Percentiles rank a stretch among this genome's conserved stretches.
phyloP scores from a whole-genome alignment of 2,797 vertebrate species.

The Heliangelus exortis region DNA sequence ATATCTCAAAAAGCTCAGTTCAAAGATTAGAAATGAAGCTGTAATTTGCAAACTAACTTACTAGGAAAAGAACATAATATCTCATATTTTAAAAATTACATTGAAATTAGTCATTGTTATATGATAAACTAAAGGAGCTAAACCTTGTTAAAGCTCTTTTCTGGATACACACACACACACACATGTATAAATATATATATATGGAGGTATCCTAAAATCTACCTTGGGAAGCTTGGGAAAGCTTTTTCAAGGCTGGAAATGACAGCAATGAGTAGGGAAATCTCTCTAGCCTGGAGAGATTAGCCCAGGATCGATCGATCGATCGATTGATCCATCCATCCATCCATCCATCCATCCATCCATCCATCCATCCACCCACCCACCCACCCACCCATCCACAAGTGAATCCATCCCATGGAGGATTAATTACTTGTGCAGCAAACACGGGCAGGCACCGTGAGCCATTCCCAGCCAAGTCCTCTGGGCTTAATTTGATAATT shows the following conservation, averaged over 20 bases:
- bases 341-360: background rate
- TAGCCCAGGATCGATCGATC: background rate
- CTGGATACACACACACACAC: accelerated
- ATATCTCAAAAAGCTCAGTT: background rate
- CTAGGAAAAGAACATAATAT: background rate
- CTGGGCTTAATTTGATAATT: background rate
- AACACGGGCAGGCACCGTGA: accelerated
- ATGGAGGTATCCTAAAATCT: background rate
- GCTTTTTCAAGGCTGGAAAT: background rate
- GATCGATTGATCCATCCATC: background rate
- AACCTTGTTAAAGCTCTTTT: background rate
- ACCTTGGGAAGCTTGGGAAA: background rate
- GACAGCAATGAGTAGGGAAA: background rate
- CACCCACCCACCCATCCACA: background rate
- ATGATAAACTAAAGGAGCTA: background rate
- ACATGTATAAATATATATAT: accelerated
- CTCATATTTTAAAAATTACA: background rate
- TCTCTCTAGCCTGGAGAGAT: background rate
- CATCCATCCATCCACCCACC: too few species aligned
- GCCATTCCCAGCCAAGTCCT: background rate
- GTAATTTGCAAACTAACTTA: background rate
- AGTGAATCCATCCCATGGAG: background rate
- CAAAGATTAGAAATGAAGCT: background rate
- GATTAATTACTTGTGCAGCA: background rate
- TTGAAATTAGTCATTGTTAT: background rate